These are phyloP conservation scores for Limnephilus rhombicus DNA, from an alignment of 2,888 invertebrate genomes.

Conservation along the genomic window DNA sequence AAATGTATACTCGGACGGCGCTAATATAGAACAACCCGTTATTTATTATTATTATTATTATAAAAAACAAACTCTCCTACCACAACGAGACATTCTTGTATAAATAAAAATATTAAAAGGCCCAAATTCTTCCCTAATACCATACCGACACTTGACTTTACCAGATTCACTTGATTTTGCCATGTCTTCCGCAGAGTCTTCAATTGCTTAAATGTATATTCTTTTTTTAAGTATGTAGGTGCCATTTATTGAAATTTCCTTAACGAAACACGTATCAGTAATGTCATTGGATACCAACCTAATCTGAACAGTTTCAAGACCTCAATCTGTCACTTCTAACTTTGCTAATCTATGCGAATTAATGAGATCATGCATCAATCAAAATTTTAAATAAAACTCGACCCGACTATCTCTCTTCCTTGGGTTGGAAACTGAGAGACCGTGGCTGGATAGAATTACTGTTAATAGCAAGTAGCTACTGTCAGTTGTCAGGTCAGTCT, in stretches of 20 bases:
- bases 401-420: not conserved
- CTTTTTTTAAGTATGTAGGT: too few relatives aligned
- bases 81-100: too few relatives aligned
- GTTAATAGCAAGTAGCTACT: not conserved
- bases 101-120: too few relatives aligned
- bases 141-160: too few relatives aligned
- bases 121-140: too few relatives aligned
- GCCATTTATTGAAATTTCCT: not conserved
- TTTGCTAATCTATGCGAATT: not conserved
- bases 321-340: not conserved
- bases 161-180: too few relatives aligned
- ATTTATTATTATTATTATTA: too few relatives aligned
- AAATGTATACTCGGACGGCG: too few relatives aligned
- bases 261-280: not conserved
- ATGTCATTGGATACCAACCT: not conserved
- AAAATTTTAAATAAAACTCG: not conserved
- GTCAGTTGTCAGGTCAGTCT: not conserved
- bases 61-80: too few relatives aligned
- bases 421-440: not conserved
- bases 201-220: too few relatives aligned
- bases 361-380: not conserved
- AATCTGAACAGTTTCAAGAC: not conserved
- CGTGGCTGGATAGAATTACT: not conserved
- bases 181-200: too few relatives aligned
- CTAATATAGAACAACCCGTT: too few relatives aligned